phyloP scores from a whole-genome alignment of 1,140 invertebrate genomes.

The Helicorthomorpha holstii region DNA sequence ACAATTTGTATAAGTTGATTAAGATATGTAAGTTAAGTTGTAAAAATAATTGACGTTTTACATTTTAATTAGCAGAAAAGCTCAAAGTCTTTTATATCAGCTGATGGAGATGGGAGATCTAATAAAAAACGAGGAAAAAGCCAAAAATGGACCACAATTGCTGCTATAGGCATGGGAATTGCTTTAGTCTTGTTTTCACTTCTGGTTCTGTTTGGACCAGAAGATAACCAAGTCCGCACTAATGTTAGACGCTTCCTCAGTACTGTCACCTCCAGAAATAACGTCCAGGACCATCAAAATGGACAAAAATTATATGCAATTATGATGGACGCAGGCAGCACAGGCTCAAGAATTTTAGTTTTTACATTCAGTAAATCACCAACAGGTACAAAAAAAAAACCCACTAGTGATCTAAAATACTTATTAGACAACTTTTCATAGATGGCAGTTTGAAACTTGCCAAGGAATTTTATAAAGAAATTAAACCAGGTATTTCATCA shows the following conservation, averaged over 20 bases:
- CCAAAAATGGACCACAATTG: too few species aligned
- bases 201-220: too few species aligned
- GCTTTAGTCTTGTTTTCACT: too few species aligned
- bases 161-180: too few species aligned
- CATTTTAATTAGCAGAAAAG: too few species aligned
- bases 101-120: too few species aligned
- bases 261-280: not conserved
- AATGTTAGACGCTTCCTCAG: not conserved
- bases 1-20: too few species aligned
- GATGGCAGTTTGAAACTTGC: conserved; percentile 52
- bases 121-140: too few species aligned
- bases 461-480: conserved; percentile 62
- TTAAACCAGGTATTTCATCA: conserved; percentile 73
- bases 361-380: conserved; percentile 68
- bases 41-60: too few species aligned
- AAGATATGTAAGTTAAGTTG: too few species aligned
- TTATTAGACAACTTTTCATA: conserved; percentile 10
- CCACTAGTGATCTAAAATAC: conserved; percentile 1
- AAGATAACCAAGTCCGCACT: not conserved
- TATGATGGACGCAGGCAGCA: conserved; percentile 92
- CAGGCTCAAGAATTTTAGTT: conserved; percentile 75
- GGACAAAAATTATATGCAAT: conserved; percentile 47
- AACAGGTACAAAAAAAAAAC: conserved; percentile 28
- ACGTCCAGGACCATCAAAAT: not conserved
- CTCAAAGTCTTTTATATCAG: too few species aligned